These are phyloP conservation scores for Colletes gigas DNA, from an alignment of 1,140 invertebrate genomes.

Conservation along the genomic window DNA sequence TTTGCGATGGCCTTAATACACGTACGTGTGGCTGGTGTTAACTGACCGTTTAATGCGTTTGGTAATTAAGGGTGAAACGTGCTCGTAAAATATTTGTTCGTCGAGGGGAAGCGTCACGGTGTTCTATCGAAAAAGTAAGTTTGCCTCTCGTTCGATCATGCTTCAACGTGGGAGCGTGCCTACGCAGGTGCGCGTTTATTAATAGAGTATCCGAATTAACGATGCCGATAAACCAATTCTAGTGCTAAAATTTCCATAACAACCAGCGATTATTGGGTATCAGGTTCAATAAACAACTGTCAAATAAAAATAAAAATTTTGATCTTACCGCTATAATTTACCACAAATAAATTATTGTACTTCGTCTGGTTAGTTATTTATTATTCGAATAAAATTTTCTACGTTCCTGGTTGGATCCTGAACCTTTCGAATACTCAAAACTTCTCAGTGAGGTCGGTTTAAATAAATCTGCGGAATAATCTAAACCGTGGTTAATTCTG, in stretches of 20 bases:
- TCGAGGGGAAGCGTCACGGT: not conserved
- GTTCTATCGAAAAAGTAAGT: conserved; percentile 21
- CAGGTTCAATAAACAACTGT: too few relatives aligned
- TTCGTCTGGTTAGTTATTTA: too few relatives aligned
- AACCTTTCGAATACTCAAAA: too few relatives aligned
- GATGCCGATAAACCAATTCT: conserved; percentile 24
- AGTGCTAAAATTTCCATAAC: not conserved
- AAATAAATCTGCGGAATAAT: too few relatives aligned
- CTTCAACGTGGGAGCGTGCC: not conserved
- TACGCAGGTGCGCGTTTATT: conserved; percentile 29
- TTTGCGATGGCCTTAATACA: too few relatives aligned
- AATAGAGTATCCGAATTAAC: conserved; percentile 47
- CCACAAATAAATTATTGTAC: too few relatives aligned
- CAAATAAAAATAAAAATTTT: not conserved
- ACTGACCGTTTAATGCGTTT: not conserved
- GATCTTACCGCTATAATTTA: too few relatives aligned
- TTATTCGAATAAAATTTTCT: too few relatives aligned
- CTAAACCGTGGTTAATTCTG: too few relatives aligned
- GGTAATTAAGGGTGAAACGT: not conserved
- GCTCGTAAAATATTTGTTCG: not conserved
- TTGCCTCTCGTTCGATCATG: conserved; percentile 10
- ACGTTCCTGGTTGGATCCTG: too few relatives aligned
- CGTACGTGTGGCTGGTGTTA: not conserved
- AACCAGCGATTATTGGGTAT: not conserved
- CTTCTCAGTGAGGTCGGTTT: too few relatives aligned